Evolutionary conservation across 35 echinoderm and acorn worm genomes (phyloP), one percentile per base, ranked within the genome.

Genomic region (Apostichopus californicus): DNA sequence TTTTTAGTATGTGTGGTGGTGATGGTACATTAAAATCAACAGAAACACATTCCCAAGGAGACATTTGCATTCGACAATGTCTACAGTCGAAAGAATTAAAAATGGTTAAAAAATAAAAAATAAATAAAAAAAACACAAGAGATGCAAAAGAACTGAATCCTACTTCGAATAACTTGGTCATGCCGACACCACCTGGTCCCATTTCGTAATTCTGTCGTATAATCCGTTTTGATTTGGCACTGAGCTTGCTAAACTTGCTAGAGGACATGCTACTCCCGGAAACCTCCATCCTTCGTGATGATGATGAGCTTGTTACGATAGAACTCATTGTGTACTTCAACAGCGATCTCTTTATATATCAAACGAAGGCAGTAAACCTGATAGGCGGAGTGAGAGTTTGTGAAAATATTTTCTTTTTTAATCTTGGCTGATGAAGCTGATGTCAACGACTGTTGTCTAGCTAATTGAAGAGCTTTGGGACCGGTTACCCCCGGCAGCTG

Each of bases 141-240:
- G 71, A 75, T 75, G 71, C 64, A 91, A 87, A 92, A 77, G 90
- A 73, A 90, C 57, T 73, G 10, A 94, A 86, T 58, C 54, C 77
- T 99, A 99, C 97, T 99, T 99, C 92, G 79, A 91, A 96, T 56
- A 99, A 86, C 82, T 96, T 92, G 65, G 88, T 99, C 91, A 96
- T 94, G 61, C 95, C 95, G 34, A 78, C 93, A 17, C 78, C 93
- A 65, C 93, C 91, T 58, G 92, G 93, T 54, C 95, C 96, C 96
- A 98, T 93, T 89, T 99, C 97, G 86, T 99, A 99, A 87, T 93
- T 99, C 54, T 88, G 80, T 55, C 97, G 82, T 91, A 99, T 96
- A 59, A 99, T 93, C 80, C 94, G 83, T 90, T 92, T 96, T 24
- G 95, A 96, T 92, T 99, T 99, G 75, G 95, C 91, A 77, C 93